These are phyloP conservation scores for Syngnathus rostellatus DNA, from an alignment of 2,797 vertebrate species.

Conservation along the genomic window DNA sequence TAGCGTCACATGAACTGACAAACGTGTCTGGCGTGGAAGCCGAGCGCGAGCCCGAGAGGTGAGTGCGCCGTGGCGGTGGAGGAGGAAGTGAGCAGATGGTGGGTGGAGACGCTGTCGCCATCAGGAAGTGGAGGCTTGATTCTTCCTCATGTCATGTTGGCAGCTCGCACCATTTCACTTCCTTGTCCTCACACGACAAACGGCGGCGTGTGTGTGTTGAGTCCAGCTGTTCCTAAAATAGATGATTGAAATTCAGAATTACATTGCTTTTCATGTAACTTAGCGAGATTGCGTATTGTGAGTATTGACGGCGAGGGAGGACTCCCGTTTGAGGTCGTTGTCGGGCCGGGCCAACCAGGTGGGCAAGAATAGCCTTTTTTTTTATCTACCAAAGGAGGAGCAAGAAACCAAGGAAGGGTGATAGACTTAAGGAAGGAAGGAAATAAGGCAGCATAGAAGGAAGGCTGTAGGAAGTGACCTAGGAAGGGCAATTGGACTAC, in stretches of 20 bases:
- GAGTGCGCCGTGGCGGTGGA: constrained; percentile 18
- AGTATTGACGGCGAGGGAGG: not conserved
- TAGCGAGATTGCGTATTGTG: not conserved
- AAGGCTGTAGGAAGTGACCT: not conserved
- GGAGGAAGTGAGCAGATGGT: constrained; percentile 51
- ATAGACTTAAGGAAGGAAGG: too few relatives aligned
- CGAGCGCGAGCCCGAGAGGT: not conserved
- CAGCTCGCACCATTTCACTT: constrained; percentile 43
- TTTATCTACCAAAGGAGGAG: too few relatives aligned
- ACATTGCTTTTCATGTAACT: not conserved
- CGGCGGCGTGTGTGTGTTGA: constrained; percentile 18
- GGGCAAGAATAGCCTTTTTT: not conserved
- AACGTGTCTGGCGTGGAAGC: not conserved
- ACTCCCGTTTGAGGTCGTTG: not conserved
- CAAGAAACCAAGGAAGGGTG: too few relatives aligned
- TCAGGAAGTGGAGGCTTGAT: constrained; percentile 48
- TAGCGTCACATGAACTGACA: not conserved
- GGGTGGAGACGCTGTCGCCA: constrained; percentile 30
- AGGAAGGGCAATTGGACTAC: not conserved
- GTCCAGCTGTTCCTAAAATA: not conserved
- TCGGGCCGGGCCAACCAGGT: not conserved
- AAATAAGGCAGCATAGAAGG: too few relatives aligned
- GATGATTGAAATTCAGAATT: not conserved
- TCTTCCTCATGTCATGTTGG: constrained; percentile 53
- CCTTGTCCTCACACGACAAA: constrained; percentile 24